Percentiles rank a stretch among this genome's conserved stretches.
Conservation (phyloP, 2,888 invertebrate genomes). For the Mesorhabditis sp. region DNA sequence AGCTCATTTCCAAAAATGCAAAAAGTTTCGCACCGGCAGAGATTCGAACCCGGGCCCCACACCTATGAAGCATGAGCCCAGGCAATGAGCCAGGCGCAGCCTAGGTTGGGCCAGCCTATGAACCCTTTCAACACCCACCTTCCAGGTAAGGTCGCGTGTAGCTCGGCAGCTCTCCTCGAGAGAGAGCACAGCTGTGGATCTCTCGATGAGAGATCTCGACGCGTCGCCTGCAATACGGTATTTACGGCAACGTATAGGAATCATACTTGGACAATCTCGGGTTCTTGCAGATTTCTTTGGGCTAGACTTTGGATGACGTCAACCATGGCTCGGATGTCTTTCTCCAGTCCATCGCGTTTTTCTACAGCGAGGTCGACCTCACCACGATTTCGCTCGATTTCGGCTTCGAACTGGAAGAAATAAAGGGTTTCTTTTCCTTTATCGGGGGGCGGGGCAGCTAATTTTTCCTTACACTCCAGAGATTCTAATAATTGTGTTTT, state of each 20-base stretch:
- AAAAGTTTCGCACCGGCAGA: too few relatives aligned
- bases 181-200: slow-evolving; percentile 36
- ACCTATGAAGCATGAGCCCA: too few relatives aligned
- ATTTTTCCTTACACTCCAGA: too few relatives aligned
- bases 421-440: too few relatives aligned
- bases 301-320: background rate
- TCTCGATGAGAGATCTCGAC: slow-evolving; percentile 40
- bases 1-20: too few relatives aligned
- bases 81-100: background rate
- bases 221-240: slow-evolving; percentile 23
- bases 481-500: too few relatives aligned
- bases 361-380: slow-evolving; percentile 20
- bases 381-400: slow-evolving; percentile 19
- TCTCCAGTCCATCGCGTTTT: slow-evolving; percentile 5
- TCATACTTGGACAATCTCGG: slow-evolving; percentile 11
- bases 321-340: background rate
- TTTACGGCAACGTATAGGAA: background rate
- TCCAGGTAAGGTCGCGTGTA: slow-evolving; percentile 39
- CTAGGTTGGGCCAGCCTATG: background rate
- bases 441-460: too few relatives aligned
- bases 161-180: slow-evolving; percentile 35
- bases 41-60: too few relatives aligned
- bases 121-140: background rate
- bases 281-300: slow-evolving; percentile 10
- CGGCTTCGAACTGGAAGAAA: background rate